Evolutionary conservation across 2,797 vertebrate genomes (phyloP).

Genomic region (Chiloscyllium punctatum): DNA sequence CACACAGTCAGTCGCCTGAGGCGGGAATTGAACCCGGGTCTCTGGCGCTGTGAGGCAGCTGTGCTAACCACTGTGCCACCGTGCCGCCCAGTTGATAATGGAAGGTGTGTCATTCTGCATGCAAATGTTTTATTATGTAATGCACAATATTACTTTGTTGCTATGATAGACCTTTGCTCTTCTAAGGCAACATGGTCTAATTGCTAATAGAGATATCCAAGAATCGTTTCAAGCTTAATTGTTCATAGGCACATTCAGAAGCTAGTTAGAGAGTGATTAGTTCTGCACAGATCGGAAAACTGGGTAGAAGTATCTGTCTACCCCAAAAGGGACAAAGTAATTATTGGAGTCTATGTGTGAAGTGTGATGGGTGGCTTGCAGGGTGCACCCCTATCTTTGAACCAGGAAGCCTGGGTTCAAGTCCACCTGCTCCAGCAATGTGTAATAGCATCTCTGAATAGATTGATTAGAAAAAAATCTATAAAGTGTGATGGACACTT

Average conservation of each 20-base stretch:
- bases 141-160: not conserved
- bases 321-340: not conserved
- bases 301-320: not conserved
- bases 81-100: too few species aligned
- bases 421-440: too few species aligned
- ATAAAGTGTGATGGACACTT: not conserved
- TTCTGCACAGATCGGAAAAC: not conserved
- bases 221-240: not conserved
- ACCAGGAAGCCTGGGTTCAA: too few species aligned
- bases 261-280: not conserved
- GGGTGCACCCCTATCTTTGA: too few species aligned
- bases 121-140: not conserved
- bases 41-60: too few species aligned
- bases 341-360: not conserved
- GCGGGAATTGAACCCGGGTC: too few species aligned
- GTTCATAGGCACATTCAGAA: not conserved
- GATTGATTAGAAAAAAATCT: too few species aligned
- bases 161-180: not conserved
- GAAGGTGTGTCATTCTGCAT: not conserved
- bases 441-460: too few species aligned
- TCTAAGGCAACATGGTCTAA: not conserved
- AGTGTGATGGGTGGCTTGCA: too few species aligned
- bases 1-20: too few species aligned
- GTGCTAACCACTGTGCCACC: too few species aligned
- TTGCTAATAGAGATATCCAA: not conserved